Conservation (phyloP, 2,888 invertebrate species). For the Eupithecia inturbata region DNA sequence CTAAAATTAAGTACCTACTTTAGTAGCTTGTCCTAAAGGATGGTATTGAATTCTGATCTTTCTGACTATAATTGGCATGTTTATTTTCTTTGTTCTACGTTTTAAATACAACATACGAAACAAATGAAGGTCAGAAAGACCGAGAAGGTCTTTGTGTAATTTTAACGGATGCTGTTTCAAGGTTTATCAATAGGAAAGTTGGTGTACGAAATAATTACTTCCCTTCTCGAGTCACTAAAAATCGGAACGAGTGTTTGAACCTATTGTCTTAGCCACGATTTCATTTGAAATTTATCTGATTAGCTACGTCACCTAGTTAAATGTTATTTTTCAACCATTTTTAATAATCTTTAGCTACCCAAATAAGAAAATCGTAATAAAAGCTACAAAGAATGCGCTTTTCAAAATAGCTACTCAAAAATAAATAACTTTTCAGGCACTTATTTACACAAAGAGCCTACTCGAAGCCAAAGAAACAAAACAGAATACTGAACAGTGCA, state of each 20-base stretch:
- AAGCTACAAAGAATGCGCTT: background rate
- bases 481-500: conserved; percentile 32
- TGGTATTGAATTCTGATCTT: background rate
- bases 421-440: background rate
- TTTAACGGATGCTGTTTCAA: background rate
- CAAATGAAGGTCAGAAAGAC: background rate
- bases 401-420: background rate
- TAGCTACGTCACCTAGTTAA: background rate
- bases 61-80: background rate
- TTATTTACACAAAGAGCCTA: conserved; percentile 7
- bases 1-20: background rate
- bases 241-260: background rate
- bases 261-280: background rate
- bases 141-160: background rate
- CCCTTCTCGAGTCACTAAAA: background rate
- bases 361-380: background rate
- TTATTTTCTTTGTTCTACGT: background rate
- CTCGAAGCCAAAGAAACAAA: conserved; percentile 6
- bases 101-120: background rate
- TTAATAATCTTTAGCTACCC: background rate
- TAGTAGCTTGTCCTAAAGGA: background rate
- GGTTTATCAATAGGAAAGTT: background rate
- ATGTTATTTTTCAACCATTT: too few relatives aligned
- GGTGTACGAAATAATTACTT: background rate
- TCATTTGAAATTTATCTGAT: background rate